Evolutionary conservation across 1,140 invertebrate genomes (phyloP).

Genomic region (Achatina immaculata): DNA sequence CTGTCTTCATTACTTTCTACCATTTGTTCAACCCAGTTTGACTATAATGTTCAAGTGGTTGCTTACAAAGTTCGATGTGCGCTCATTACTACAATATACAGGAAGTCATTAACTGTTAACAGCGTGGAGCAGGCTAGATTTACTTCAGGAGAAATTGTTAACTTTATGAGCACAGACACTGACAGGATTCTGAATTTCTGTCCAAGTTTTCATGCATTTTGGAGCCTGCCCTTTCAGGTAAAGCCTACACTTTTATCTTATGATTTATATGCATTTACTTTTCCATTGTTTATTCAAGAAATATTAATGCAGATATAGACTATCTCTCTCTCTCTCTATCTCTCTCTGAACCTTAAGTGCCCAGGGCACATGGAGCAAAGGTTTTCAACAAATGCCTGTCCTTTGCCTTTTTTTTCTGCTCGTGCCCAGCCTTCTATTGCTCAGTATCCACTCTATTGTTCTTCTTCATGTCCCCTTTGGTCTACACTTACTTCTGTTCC

Average conservation of each 20-base stretch:
- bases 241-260: too few species aligned
- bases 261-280: too few species aligned
- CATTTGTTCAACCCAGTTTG: constrained; percentile 88
- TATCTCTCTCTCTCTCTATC: too few species aligned
- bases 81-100: constrained; percentile 87
- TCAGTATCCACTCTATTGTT: too few species aligned
- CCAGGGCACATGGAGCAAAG: too few species aligned
- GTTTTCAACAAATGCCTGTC: too few species aligned
- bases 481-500: too few species aligned
- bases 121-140: constrained; percentile 71
- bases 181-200: constrained; percentile 96
- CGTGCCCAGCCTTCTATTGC: too few species aligned
- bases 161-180: constrained; percentile 96
- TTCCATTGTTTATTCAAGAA: constrained; percentile 41
- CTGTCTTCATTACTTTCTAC: constrained; percentile 75
- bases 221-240: constrained; percentile 93
- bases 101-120: constrained; percentile 78
- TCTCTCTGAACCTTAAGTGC: too few species aligned
- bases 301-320: background rate
- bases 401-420: too few species aligned
- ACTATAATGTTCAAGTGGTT: constrained; percentile 88
- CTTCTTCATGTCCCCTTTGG: too few species aligned
- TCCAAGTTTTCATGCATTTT: constrained; percentile 94
- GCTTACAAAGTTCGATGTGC: constrained; percentile 88
- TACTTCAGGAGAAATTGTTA: constrained; percentile 89